These are phyloP conservation scores for Nowickia ferox DNA, from an alignment of 2,888 invertebrate genomes.

Conservation along the genomic window DNA sequence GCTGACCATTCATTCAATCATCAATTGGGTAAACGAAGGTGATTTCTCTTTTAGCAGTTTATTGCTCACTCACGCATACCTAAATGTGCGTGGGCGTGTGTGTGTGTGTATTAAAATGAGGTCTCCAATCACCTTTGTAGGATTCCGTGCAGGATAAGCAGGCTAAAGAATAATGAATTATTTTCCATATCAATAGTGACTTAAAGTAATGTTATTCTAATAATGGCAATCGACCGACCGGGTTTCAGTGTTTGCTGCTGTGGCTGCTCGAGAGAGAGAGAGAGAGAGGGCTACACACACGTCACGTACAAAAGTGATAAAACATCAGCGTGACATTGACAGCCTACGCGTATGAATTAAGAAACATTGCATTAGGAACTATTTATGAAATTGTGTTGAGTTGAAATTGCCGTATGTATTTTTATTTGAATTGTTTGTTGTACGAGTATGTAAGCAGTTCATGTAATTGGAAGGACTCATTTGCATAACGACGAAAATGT, in stretches of 20 bases:
- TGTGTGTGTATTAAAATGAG: constrained; percentile 42
- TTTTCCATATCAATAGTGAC: constrained; percentile 62
- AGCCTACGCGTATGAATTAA: background rate
- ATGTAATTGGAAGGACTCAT: constrained; percentile 55
- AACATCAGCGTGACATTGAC: constrained; percentile 55
- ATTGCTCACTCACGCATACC: background rate
- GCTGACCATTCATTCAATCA: constrained; percentile 50
- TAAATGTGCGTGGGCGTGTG: background rate
- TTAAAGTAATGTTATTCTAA: constrained; percentile 18
- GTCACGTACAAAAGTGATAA: constrained; percentile 55
- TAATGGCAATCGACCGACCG: constrained; percentile 47
- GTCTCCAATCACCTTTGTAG: constrained; percentile 57
- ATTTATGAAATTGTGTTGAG: background rate
- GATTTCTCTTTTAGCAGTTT: background rate
- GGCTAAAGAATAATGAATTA: constrained; percentile 60
- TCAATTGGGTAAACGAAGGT: background rate
- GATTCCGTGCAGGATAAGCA: constrained; percentile 1
- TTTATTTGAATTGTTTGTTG: background rate
- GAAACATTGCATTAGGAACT: background rate
- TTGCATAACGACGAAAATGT: constrained; percentile 59
- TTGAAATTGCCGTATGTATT: constrained; percentile 20
- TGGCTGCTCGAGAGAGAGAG: background rate
- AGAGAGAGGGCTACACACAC: background rate
- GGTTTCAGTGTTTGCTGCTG: background rate
- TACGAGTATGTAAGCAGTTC: constrained; percentile 32